Evolutionary conservation across 2,888 invertebrate genomes (phyloP).

Genomic region (Lissocephala sabroskyi): DNA sequence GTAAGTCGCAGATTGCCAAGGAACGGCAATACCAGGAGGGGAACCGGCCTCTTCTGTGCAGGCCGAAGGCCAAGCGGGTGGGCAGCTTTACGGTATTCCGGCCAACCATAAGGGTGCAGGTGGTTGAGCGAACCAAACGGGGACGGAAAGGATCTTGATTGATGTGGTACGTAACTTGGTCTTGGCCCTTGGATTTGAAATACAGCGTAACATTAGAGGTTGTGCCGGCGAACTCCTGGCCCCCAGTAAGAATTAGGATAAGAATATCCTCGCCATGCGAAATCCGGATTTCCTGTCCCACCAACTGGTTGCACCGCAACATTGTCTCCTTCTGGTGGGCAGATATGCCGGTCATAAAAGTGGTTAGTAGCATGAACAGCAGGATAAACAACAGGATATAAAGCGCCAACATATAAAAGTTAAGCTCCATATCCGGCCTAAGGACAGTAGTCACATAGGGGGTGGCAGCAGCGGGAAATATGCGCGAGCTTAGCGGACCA

Average conservation of each 20-base stretch:
- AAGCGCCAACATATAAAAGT: constrained; percentile 4
- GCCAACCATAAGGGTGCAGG: constrained; percentile 3
- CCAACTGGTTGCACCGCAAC: not conserved
- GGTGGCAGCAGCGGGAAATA: constrained; percentile 13
- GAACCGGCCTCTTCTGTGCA: constrained; percentile 17
- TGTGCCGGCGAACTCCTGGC: constrained; percentile 24
- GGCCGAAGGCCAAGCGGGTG: constrained; percentile 19
- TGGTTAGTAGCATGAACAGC: not conserved
- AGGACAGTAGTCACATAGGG: not conserved
- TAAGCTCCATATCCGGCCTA: not conserved
- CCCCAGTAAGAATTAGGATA: constrained; percentile 19
- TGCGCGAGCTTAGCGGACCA: constrained; percentile 19
- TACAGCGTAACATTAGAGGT: constrained; percentile 22
- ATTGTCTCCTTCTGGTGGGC: not conserved
- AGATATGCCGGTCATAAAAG: not conserved
- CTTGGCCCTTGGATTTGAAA: constrained; percentile 9
- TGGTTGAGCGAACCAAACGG: constrained; percentile 12
- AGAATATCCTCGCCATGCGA: constrained; percentile 7
- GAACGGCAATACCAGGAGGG: constrained; percentile 26
- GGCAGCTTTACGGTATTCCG: constrained; percentile 13
- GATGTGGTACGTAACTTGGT: constrained; percentile 7
- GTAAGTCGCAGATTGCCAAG: constrained; percentile 12
- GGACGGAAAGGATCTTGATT: constrained; percentile 21
- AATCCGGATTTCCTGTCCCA: not conserved
- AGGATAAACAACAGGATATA: not conserved